A percentile compares a stretch with the other conserved stretches of the same genome.
Conservation (phyloP, 2,797 vertebrate genomes). For the Phrynocephalus guinanensis region DNA sequence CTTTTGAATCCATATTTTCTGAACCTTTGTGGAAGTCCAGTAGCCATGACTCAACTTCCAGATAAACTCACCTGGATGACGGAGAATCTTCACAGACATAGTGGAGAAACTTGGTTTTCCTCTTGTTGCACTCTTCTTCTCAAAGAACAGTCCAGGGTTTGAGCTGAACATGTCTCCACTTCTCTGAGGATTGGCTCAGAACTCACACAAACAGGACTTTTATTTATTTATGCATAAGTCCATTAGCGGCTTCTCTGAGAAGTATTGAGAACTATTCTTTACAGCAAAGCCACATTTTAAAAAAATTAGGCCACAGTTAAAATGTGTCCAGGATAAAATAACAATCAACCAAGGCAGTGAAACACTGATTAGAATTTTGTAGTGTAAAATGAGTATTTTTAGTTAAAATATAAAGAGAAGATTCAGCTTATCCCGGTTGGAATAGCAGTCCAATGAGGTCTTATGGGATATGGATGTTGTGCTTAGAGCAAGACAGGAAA, state of each 20-base stretch:
- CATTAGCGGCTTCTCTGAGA: constrained; percentile 2
- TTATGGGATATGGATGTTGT: too few relatives aligned
- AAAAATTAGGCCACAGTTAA: neutral
- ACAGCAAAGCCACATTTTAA: neutral
- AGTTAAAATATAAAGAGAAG: too few relatives aligned
- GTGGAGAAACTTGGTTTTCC: neutral
- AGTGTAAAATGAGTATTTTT: neutral
- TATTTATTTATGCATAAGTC: constrained; percentile 8
- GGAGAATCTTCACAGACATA: too few relatives aligned
- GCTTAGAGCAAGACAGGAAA: too few relatives aligned
- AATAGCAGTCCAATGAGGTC: too few relatives aligned
- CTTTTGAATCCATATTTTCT: neutral
- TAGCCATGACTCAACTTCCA: too few relatives aligned
- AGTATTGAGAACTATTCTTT: neutral
- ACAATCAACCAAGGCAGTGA: neutral
- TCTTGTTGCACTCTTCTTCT: neutral
- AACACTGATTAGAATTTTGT: neutral
- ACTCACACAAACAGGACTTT: neutral
- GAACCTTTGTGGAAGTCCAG: neutral
- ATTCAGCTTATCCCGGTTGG: too few relatives aligned
- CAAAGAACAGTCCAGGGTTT: neutral
- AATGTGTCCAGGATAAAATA: neutral
- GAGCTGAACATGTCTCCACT: neutral
- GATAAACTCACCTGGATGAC: too few relatives aligned
- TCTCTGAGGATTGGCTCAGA: neutral